Evolutionary conservation across 2,888 invertebrate genomes (phyloP).

Genomic region (Octonoba sinensis): DNA sequence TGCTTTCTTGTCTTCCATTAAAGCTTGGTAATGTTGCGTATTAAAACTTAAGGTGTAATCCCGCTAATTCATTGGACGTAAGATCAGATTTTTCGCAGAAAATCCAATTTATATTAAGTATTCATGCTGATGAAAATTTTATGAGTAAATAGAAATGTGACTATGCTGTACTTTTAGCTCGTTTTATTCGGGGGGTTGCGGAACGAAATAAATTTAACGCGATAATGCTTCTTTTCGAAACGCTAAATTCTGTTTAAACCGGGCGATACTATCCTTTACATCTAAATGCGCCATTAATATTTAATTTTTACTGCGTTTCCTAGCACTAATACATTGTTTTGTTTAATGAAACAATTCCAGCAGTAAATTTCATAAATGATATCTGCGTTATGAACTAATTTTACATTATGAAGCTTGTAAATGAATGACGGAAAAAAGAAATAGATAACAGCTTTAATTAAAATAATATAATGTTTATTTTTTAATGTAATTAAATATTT

Average conservation of each 20-base stretch:
- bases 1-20: too few species aligned
- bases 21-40: too few species aligned
- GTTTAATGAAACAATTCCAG: slow-evolving; percentile 30
- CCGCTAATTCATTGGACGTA: slow-evolving; percentile 23
- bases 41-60: slow-evolving; percentile 15
- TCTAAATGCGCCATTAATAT: slow-evolving; percentile 38
- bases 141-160: slow-evolving; percentile 9
- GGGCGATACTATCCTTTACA: slow-evolving; percentile 1
- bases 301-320: slow-evolving; percentile 18
- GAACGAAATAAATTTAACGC: slow-evolving; percentile 26
- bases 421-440: too few species aligned
- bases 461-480: too few species aligned
- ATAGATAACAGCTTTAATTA: too few species aligned
- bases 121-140: slow-evolving; percentile 41
- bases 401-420: too few species aligned
- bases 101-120: slow-evolving; percentile 43
- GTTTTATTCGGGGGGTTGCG: background rate
- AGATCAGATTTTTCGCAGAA: slow-evolving; percentile 18
- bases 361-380: background rate
- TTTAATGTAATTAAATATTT: too few species aligned
- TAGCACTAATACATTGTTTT: slow-evolving; percentile 2
- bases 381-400: too few species aligned
- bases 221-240: slow-evolving; percentile 30
- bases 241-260: slow-evolving; percentile 27
- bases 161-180: background rate